phyloP scores from a whole-genome alignment of 2,113 vertebrate genomes.

The Eptesicus fuscus region DNA sequence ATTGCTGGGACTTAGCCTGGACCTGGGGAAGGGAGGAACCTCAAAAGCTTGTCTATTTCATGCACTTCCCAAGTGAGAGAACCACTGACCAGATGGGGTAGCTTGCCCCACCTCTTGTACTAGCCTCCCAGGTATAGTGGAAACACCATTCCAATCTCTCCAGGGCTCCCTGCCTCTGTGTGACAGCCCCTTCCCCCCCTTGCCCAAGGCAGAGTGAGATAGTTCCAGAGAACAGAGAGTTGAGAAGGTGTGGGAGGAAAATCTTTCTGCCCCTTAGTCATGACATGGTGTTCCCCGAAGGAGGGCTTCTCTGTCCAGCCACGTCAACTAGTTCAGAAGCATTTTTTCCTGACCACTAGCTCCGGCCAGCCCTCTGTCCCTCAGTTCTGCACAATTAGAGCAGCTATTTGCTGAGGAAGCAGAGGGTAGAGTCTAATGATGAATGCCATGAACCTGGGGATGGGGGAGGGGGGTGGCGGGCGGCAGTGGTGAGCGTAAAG shows the following conservation, averaged over 20 bases:
- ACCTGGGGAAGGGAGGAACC: neutral
- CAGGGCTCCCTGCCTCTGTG: neutral
- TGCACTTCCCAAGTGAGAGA: neutral
- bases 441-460: too few species aligned
- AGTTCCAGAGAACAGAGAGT: neutral
- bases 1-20: neutral
- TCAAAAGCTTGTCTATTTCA: neutral
- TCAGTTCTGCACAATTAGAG: neutral
- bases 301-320: neutral
- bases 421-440: neutral
- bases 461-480: too few species aligned
- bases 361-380: neutral
- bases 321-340: accelerated
- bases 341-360: neutral
- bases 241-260: neutral
- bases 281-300: neutral
- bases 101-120: neutral
- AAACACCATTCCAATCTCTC: neutral
- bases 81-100: neutral
- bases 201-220: neutral
- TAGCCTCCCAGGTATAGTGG: neutral
- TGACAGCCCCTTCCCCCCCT: neutral
- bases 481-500: neutral
- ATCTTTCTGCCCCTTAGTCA: neutral
- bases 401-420: neutral